A percentile compares a stretch with the other conserved stretches of the same genome.
phyloP scores from a whole-genome alignment of 2,888 invertebrate genomes.

The Sarcophaga carnaria region DNA sequence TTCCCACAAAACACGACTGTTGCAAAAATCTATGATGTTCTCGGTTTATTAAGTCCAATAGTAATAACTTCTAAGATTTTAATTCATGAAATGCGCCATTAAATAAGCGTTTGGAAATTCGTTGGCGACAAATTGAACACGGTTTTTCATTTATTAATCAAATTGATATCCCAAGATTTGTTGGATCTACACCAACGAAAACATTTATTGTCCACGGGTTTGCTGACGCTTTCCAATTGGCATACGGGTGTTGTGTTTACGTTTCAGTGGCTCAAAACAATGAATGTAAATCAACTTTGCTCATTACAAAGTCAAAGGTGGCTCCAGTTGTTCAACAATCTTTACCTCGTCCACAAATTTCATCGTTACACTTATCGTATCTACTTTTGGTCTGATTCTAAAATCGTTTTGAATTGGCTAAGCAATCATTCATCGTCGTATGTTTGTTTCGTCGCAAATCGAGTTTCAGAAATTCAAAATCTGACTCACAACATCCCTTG shows the following conservation, averaged over 20 bases:
- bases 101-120: neutral
- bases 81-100: slow-evolving; percentile 56
- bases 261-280: neutral
- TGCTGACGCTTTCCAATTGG: no score
- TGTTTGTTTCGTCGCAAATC: no score
- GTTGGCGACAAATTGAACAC: neutral
- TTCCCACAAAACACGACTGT: slow-evolving; percentile 35
- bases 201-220: no score
- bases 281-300: slow-evolving; percentile 6
- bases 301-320: slow-evolving; percentile 4
- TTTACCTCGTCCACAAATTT: neutral
- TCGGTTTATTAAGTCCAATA: slow-evolving; percentile 60
- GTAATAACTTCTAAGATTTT: slow-evolving; percentile 63
- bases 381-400: no score
- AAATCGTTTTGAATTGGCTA: no score
- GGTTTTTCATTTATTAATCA: slow-evolving; percentile 5
- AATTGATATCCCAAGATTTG: neutral
- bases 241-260: neutral
- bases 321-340: slow-evolving; percentile 1
- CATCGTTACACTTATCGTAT: no score
- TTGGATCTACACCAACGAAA: no score
- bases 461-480: no score
- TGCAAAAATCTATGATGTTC: slow-evolving; percentile 59
- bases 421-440: no score
- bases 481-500: no score